Base-by-base conservation (phyloP, 2,888 invertebrate genomes). In the Tiliacea aurago region DNA sequence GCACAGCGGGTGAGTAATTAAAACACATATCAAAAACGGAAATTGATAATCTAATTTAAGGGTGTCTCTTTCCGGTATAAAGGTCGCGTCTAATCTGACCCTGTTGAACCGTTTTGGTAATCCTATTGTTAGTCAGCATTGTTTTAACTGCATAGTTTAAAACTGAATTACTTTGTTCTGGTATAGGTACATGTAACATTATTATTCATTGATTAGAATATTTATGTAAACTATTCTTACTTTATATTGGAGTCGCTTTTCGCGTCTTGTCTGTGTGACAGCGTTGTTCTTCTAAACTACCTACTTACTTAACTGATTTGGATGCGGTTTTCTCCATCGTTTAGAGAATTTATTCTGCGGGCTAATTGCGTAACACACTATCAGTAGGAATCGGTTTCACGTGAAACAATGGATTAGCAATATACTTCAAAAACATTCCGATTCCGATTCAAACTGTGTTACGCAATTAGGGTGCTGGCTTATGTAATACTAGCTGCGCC, bases 21-120 rank as follows among this genome's bases (percentile, higher is more conserved):
- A 61, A 72, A 56, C 66, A 56, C 18, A 45, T 28, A 59, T 49
- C 64, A 41, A 53, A 59, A 83, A 62, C 78, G 74, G 84, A 72
- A 72, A 70, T 66, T 58, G 51, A 63, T 83, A 70, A 82, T 84
- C 56, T 76, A 73, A 76, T 83, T 18, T 64, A 67, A 72, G 83
- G 83, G 82, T 87, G 66, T 55, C 58, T 6, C n/a, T 63, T 69
- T 83, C 80, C 80, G 68, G 83, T 83, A 0, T 37, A 53, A 45
- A 82, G 73, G 66, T 74, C 74, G 4, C 9, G 15, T 13, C 4
- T 64, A 68, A 80, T 70, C 65, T 70, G 73, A 79, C 81, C 62
- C 15, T n/a, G n/a, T 41, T 83, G 43, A 62, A 28, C 53, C 11
- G 23, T 64, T 65, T 59, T n/a, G 10, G 28, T 80, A 47, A 43